phyloP scores from a whole-genome alignment of 2,888 invertebrate genomes.

The Biston betularia region DNA sequence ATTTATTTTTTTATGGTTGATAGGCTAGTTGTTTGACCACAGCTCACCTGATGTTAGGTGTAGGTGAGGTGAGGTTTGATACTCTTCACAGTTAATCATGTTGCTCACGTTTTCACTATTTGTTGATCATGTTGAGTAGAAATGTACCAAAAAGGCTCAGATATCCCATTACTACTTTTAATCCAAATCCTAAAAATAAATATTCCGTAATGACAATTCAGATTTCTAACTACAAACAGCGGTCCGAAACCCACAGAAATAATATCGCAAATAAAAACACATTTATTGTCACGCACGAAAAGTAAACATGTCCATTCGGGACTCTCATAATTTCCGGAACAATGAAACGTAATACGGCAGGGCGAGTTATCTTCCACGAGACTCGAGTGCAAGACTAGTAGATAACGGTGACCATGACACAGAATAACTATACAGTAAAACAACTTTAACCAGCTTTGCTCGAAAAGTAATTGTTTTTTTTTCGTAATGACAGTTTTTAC shows the following conservation, averaged over 20 bases:
- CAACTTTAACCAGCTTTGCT: not conserved
- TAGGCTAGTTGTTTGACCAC: too few species aligned
- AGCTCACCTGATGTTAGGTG: too few species aligned
- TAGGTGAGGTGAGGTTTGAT: too few species aligned
- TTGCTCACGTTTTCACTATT: too few species aligned
- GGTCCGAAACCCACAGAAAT: slow-evolving; percentile 30
- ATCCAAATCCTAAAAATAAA: not conserved
- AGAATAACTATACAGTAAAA: slow-evolving; percentile 15
- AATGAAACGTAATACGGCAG: slow-evolving; percentile 72
- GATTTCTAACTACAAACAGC: slow-evolving; percentile 21
- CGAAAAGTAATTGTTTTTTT: too few species aligned
- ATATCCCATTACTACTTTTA: too few species aligned
- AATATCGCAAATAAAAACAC: slow-evolving; percentile 61
- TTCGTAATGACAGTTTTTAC: too few species aligned
- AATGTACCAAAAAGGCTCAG: too few species aligned
- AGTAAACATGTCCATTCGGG: slow-evolving; percentile 74
- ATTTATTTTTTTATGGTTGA: too few species aligned
- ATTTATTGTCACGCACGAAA: slow-evolving; percentile 72
- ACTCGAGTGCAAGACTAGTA: slow-evolving; percentile 67
- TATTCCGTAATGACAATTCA: slow-evolving; percentile 15
- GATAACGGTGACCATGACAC: slow-evolving; percentile 68
- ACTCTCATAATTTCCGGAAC: slow-evolving; percentile 74
- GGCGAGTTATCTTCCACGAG: slow-evolving; percentile 71
- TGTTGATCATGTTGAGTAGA: too few species aligned
- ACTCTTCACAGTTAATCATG: not conserved